These are phyloP conservation scores for Phycodurus eques DNA, from an alignment of 2,113 vertebrate genomes.

Conservation along the genomic window DNA sequence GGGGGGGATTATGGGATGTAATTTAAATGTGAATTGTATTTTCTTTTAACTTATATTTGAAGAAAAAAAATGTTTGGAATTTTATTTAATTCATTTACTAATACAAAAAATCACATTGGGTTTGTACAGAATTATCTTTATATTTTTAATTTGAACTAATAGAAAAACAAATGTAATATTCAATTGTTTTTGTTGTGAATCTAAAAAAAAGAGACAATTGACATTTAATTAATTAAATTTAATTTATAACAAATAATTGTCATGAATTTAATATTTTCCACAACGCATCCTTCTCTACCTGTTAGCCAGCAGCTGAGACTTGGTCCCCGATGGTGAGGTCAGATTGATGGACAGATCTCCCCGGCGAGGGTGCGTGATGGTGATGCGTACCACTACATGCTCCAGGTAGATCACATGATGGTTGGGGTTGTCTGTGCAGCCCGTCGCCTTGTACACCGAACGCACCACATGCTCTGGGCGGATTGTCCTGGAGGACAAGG, in stretches of 20 bases:
- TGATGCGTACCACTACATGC: constrained; percentile 93
- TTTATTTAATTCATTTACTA: not conserved
- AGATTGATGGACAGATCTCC: constrained; percentile 97
- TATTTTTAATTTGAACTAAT: not conserved
- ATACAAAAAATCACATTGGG: not conserved
- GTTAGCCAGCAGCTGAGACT: constrained; percentile 96
- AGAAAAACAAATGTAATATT: too few relatives aligned
- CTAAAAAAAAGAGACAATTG: too few relatives aligned
- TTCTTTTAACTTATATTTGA: not conserved
- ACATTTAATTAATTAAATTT: too few relatives aligned
- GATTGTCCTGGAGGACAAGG: constrained; percentile 82
- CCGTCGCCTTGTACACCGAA: constrained; percentile 96
- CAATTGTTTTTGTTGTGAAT: too few relatives aligned
- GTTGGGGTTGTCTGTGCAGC: constrained; percentile 90
- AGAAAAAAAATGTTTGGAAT: too few relatives aligned
- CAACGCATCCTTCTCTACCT: constrained; percentile 73
- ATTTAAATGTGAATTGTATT: not conserved
- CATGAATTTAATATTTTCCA: not conserved
- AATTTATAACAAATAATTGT: not conserved
- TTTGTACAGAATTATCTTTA: not conserved
- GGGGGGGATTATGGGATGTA: too few relatives aligned
- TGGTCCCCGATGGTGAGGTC: constrained; percentile 97
- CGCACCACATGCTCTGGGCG: constrained; percentile 91
- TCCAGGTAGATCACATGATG: constrained; percentile 96
- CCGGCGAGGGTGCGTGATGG: constrained; percentile 91